These are phyloP conservation scores for Tiliacea citrago DNA, from an alignment of 2,888 invertebrate genomes.

Conservation along the genomic window DNA sequence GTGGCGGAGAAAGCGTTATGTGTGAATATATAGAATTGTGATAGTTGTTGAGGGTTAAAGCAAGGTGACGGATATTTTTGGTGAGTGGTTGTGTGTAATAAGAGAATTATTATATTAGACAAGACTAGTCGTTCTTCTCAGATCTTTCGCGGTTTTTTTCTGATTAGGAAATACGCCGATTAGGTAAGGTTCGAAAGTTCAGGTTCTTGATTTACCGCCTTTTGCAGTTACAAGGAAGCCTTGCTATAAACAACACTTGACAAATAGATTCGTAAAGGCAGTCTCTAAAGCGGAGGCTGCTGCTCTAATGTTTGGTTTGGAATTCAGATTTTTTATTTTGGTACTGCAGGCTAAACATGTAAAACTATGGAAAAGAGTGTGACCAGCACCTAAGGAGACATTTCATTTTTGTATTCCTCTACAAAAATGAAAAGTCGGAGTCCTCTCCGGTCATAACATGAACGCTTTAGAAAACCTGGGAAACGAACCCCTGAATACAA, in stretches of 20 bases:
- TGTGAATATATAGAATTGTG: slow-evolving; percentile 21
- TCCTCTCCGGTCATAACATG: no score
- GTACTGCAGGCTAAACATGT: neutral
- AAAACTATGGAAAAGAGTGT: neutral
- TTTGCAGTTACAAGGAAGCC: neutral
- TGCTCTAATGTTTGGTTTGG: neutral
- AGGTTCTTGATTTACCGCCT: neutral
- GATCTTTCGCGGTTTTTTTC: neutral
- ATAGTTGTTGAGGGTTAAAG: slow-evolving; percentile 21
- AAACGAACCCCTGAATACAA: no score
- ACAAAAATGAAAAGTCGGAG: no score
- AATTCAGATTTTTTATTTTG: neutral
- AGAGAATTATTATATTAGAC: slow-evolving; percentile 9
- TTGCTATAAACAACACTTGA: no score
- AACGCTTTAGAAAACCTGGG: no score
- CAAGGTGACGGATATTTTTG: slow-evolving; percentile 9
- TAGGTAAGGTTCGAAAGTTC: no score
- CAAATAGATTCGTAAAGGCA: neutral
- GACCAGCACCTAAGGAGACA: no score
- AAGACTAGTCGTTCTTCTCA: neutral
- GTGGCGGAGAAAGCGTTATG: slow-evolving; percentile 48
- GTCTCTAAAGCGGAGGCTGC: neutral
- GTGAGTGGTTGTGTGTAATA: neutral
- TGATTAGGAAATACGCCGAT: neutral
- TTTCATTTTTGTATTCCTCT: no score